Conservation (phyloP, 2,113 vertebrate genomes). For the Gasterosteus nipponicus region DNA sequence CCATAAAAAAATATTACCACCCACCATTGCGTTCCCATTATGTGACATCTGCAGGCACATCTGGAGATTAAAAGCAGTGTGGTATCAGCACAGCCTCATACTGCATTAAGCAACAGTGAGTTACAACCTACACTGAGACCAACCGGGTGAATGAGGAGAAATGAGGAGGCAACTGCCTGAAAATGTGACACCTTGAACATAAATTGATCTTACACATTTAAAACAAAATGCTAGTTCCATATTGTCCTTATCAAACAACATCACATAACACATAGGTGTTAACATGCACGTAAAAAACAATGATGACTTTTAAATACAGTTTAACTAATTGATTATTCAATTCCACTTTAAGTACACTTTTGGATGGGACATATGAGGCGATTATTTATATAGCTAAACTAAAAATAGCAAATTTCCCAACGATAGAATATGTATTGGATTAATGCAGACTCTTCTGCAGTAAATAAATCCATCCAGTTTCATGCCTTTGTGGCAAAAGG, state of each 20-base stretch:
- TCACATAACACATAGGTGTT: constrained; percentile 10
- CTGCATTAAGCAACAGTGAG: constrained; percentile 41
- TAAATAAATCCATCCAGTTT: constrained; percentile 3
- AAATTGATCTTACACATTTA: constrained; percentile 16
- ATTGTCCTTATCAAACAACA: not conserved
- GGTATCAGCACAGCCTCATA: constrained; percentile 26
- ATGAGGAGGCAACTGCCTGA: constrained; percentile 35
- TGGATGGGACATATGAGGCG: not conserved
- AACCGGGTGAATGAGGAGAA: constrained; percentile 32
- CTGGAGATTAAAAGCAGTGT: constrained; percentile 45
- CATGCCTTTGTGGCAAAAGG: constrained; percentile 8
- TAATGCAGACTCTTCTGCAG: constrained; percentile 4
- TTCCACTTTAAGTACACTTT: not conserved
- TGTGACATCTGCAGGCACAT: constrained; percentile 65
- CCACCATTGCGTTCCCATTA: constrained; percentile 52
- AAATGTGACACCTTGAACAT: constrained; percentile 14
- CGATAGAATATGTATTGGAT: not conserved
- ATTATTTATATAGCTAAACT: not conserved
- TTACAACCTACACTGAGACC: constrained; percentile 41
- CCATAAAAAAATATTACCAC: constrained; percentile 48
- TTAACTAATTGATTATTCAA: not conserved
- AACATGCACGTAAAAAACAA: not conserved
- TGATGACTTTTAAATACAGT: not conserved
- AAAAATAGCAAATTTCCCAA: constrained; percentile 7
- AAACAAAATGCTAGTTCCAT: constrained; percentile 8